Base-by-base conservation (phyloP, 2,113 vertebrate genomes). In the Cisticola juncidis region DNA sequence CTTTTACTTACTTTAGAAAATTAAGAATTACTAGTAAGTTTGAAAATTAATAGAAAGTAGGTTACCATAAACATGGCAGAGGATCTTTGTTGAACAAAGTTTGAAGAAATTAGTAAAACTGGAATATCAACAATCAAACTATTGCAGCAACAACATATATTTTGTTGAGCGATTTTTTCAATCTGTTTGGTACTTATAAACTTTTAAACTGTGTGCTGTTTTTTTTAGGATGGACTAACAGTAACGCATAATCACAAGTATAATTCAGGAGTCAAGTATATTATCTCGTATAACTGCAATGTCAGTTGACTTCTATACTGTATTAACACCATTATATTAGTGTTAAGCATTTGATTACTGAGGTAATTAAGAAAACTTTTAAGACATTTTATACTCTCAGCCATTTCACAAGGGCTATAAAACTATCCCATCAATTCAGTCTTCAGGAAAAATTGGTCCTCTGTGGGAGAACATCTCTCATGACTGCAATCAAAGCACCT, bases 291-390 rank as follows among this genome's bases (percentile, higher is more conserved):
- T 78, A 74, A 42, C 22, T 71, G n/a, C 42, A 40, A 19, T 60
- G 36, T 60, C 47, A 48, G 6, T 78, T 93, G 25, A 36, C 29
- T 94, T 54, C 20, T 64, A 25, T 47, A 65, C 31, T 72, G 23
- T 72, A 91, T 72, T 84, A 85, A 53, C 4, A 85, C 6, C 7
- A 38, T 72, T 89, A 54, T 76, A 64, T 57, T 89, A 71, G 18
- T 76, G 57, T 40, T 92, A 89, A 89, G 22, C 11, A 69, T 94
- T 95, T 95, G 81, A 95, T 92, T 94, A 92, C 78, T 81, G 66
- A 74, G 40, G 70, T 89, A 92, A 95, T 97, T 91, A 97, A 82
- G 65, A 81, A 91, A 94, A 96, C 23, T 87, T 90, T 68, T 25
- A 57, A 87, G 92, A 57, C 44, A 61, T 85, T 87, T 95, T 92